Evolutionary conservation across 2,113 vertebrate species (phyloP).

Genomic region (Podiceps cristatus): DNA sequence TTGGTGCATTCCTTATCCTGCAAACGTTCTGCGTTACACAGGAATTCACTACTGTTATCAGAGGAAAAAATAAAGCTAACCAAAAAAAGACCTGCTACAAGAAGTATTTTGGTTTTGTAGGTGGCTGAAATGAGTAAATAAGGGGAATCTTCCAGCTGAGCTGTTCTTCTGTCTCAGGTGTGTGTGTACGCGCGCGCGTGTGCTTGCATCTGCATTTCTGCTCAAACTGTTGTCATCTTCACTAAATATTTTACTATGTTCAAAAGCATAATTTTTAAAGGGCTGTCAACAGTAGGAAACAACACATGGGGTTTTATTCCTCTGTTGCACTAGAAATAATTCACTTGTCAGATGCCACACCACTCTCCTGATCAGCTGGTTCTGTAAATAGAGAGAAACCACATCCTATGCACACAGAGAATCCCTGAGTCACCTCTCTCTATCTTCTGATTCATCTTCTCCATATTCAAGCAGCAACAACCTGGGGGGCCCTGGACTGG

Average conservation of each 20-base stretch:
- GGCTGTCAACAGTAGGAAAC: not conserved
- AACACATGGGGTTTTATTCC: not conserved
- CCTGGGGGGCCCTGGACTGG: not conserved
- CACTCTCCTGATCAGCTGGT: not conserved
- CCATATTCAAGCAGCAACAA: not conserved
- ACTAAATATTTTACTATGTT: conserved; percentile 8
- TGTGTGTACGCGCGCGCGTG: not conserved
- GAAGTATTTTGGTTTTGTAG: not conserved
- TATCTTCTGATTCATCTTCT: not conserved
- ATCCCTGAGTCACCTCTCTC: conserved; percentile 40
- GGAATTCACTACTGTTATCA: not conserved
- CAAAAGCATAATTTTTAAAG: conserved; percentile 15
- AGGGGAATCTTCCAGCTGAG: not conserved
- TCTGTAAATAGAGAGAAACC: conserved; percentile 16
- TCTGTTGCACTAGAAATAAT: conserved; percentile 20
- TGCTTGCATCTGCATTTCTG: conserved; percentile 4
- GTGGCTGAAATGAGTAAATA: conserved; percentile 2
- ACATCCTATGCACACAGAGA: not conserved
- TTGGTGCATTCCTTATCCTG: not conserved
- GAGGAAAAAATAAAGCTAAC: not conserved
- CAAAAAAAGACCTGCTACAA: not conserved
- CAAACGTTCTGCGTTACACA: not conserved
- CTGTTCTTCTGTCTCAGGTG: not conserved
- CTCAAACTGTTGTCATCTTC: not conserved
- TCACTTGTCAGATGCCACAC: not conserved